phyloP scores from a whole-genome alignment of 2,797 vertebrate genomes.

The Acomys russatus region DNA sequence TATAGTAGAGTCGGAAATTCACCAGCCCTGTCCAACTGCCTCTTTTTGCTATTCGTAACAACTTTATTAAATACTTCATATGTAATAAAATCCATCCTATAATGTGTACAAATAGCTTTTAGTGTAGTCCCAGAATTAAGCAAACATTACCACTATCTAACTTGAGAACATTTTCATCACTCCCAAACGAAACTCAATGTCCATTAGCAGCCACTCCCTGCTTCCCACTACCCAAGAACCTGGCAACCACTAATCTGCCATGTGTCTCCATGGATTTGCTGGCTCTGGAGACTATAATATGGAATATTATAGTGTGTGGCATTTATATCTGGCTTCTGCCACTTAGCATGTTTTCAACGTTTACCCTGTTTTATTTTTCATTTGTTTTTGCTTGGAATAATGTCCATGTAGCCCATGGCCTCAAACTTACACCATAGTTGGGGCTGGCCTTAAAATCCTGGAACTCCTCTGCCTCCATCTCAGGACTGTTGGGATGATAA shows the following conservation, averaged over 20 bases:
- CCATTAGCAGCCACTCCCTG: slow-evolving; percentile 28
- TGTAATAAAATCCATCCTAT: slow-evolving; percentile 48
- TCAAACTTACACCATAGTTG: not conserved
- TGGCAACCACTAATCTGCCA: slow-evolving; percentile 51
- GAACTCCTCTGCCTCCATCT: not conserved
- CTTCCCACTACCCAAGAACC: not conserved
- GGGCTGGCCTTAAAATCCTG: not conserved
- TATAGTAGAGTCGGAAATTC: not conserved
- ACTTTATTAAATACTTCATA: slow-evolving; percentile 13
- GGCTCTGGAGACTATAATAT: slow-evolving; percentile 2
- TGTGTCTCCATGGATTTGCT: slow-evolving; percentile 41
- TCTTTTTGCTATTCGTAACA: slow-evolving; percentile 10
- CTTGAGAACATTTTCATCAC: slow-evolving; percentile 59
- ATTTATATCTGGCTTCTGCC: not conserved
- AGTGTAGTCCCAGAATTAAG: slow-evolving; percentile 37
- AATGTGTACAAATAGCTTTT: slow-evolving; percentile 44
- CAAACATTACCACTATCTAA: slow-evolving; percentile 2
- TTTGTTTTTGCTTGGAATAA: not conserved
- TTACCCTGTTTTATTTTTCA: not conserved
- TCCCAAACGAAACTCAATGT: not conserved
- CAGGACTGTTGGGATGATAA: not conserved
- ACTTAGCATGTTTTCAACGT: not conserved
- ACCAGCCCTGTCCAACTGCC: not conserved
- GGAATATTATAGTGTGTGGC: not conserved
- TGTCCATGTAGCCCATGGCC: not conserved